These are phyloP conservation scores for Cryptops parisi DNA, from an alignment of 2,888 invertebrate genomes.

Conservation along the genomic window DNA sequence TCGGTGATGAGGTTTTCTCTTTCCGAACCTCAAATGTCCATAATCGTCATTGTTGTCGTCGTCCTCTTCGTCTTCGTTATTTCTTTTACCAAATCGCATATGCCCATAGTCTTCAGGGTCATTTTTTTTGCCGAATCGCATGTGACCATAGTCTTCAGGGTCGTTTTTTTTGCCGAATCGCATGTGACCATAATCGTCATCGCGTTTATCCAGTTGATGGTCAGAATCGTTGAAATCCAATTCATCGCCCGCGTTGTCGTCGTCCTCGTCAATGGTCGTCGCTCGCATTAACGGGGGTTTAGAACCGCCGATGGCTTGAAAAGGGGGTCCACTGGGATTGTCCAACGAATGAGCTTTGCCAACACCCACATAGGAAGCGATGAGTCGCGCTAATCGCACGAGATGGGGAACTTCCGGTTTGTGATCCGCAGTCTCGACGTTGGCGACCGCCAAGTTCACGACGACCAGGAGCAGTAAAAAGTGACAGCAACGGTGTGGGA, in stretches of 20 bases:
- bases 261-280: not conserved
- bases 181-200: conserved; percentile 26
- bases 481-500: no score
- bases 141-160: conserved; percentile 22
- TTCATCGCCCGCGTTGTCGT: conserved; percentile 15
- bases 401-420: not conserved
- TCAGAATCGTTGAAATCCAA: conserved; percentile 14
- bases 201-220: conserved; percentile 21
- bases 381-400: not conserved
- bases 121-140: not conserved
- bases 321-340: not conserved
- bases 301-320: not conserved
- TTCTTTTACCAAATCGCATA: conserved; percentile 23
- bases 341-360: not conserved
- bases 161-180: conserved; percentile 23
- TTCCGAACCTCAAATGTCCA: no score
- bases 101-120: conserved; percentile 18
- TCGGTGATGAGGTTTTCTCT: no score
- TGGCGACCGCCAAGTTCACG: no score
- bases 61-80: not conserved
- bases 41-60: not conserved
- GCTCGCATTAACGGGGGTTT: not conserved
- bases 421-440: no score
- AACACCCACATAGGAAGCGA: not conserved
- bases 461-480: no score